phyloP scores from a whole-genome alignment of 2,797 vertebrate species.

The Erpetoichthys calabaricus region DNA sequence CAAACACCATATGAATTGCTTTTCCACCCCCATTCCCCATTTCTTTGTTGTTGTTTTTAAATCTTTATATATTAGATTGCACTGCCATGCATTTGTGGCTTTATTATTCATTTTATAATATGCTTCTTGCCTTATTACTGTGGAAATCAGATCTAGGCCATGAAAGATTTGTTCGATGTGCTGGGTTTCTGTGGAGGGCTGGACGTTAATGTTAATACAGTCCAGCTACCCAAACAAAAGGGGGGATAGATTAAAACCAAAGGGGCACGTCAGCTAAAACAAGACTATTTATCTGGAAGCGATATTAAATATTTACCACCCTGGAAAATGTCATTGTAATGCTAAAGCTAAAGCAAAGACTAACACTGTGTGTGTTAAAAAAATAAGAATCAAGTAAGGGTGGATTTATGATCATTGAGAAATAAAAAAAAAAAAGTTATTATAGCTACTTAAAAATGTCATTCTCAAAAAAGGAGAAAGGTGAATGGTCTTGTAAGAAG shows the following conservation, averaged over 20 bases:
- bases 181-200: constrained; percentile 7
- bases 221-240: constrained; percentile 5
- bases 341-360: too few relatives aligned
- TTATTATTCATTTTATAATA: constrained; percentile 36
- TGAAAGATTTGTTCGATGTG: constrained; percentile 8
- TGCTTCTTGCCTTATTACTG: constrained; percentile 8
- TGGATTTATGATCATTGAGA: too few relatives aligned
- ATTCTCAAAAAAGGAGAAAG: too few relatives aligned
- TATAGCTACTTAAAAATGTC: too few relatives aligned
- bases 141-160: constrained; percentile 3
- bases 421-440: too few relatives aligned
- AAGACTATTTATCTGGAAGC: too few relatives aligned
- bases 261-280: not conserved
- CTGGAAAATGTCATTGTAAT: too few relatives aligned
- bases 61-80: not conserved
- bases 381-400: too few relatives aligned
- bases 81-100: constrained; percentile 24
- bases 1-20: constrained; percentile 7
- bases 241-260: not conserved
- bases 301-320: too few relatives aligned
- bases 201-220: constrained; percentile 1
- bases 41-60: constrained; percentile 1
- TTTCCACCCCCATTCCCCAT: not conserved
- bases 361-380: too few relatives aligned
- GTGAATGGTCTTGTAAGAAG: too few relatives aligned